Evolutionary conservation across 2,888 invertebrate genomes (phyloP), one percentile per base, ranked within the genome.

Genomic region (Steinernema hermaphroditum): DNA sequence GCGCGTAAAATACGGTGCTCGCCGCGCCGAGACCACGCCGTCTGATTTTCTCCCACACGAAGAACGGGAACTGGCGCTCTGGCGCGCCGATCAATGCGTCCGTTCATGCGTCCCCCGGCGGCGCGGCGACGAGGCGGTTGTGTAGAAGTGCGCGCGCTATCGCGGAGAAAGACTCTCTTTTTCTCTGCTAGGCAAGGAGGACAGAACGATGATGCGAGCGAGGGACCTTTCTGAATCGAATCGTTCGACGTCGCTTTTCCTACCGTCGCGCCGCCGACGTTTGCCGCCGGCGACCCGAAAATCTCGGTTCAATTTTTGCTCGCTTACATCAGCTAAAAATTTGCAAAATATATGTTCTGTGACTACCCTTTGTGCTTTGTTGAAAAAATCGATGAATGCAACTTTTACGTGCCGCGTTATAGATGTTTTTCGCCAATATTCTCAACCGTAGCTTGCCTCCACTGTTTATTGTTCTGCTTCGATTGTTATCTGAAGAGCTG

Each of bases 1-100:
- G 46, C 46, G 46, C 46, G 46, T 46, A 46, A 24, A 54, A 29
- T 62, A 62, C 62, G 50, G 50, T 50, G 24, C 24, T 22, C 12
- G n/a, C 24, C 50, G 50, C 50, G 50, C 50, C 50, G 22, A 50
- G 50, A 50, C 22, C 22, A 19, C 46, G 46, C 46, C 50, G 22
- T 50, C 50, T 22, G 50, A 37, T 50, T 50, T 24, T 50, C 50
- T 12, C 22, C 19, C 50, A 22, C 24, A 24, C 19, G 37, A 37
- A 37, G 37, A 12, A 37, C 37, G n/a, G n/a, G n/a, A n/a, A n/a
- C n/a, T n/a, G n/a, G n/a, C n/a, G n/a, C n/a, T n/a, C n/a, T n/a
- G n/a, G n/a, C n/a, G n/a, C n/a, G n/a, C n/a, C n/a, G n/a, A n/a
- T n/a, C n/a, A n/a, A n/a, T n/a, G n/a, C n/a, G n/a, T n/a, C 46